These are phyloP conservation scores for Iselma pallidipennis DNA, from an alignment of 2,888 invertebrate species.

Conservation along the genomic window DNA sequence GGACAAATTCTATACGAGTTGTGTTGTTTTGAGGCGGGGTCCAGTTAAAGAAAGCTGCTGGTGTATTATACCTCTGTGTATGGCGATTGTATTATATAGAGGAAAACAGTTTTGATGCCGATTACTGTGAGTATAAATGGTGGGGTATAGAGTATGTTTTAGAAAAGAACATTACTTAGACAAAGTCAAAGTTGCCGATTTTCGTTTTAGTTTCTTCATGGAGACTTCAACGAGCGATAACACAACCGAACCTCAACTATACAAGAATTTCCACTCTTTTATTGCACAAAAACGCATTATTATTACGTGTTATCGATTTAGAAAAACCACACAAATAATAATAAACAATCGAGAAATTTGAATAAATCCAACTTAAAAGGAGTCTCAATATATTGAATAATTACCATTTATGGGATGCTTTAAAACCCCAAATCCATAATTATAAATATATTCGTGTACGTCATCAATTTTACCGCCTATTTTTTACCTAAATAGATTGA, in stretches of 20 bases:
- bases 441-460: neutral
- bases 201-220: too few relatives aligned
- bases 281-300: neutral
- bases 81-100: slow-evolving; percentile 37
- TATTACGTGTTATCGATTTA: neutral
- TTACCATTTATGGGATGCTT: too few relatives aligned
- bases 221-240: neutral
- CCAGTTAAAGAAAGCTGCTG: slow-evolving; percentile 35
- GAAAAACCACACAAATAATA: neutral
- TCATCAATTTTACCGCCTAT: neutral
- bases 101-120: slow-evolving; percentile 38
- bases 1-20: slow-evolving; percentile 29
- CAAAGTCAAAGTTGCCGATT: neutral
- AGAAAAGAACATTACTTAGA: neutral
- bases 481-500: neutral
- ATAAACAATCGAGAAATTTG: neutral
- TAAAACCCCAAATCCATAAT: too few relatives aligned
- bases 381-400: too few relatives aligned
- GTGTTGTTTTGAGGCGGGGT: slow-evolving; percentile 24
- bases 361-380: too few relatives aligned
- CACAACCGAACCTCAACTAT: neutral
- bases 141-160: neutral
- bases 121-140: neutral
- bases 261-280: neutral
- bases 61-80: slow-evolving; percentile 38